phyloP scores from a whole-genome alignment of 2,888 invertebrate species.

The Caenorhabditis sp. region DNA sequence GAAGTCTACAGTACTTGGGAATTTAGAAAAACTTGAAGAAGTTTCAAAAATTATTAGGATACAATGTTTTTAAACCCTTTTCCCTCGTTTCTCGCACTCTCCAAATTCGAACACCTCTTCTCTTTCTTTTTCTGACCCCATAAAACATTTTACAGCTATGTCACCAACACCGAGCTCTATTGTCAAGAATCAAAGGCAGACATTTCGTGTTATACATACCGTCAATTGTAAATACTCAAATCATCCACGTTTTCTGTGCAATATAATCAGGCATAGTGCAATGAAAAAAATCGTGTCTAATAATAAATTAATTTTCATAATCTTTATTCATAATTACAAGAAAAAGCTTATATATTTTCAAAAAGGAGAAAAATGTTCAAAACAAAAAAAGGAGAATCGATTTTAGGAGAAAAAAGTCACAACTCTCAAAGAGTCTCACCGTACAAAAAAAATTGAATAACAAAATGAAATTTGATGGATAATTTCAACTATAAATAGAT shows the following conservation, averaged over 20 bases:
- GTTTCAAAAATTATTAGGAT: too few relatives aligned
- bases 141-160: constrained; percentile 53
- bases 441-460: constrained; percentile 15
- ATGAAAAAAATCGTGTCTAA: neutral
- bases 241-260: neutral
- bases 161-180: constrained; percentile 69
- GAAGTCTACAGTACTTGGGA: too few relatives aligned
- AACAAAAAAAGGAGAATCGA: neutral
- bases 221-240: constrained; percentile 54
- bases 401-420: constrained; percentile 14
- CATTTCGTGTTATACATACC: constrained; percentile 67
- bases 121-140: neutral
- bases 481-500: neutral
- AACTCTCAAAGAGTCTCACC: constrained; percentile 37
- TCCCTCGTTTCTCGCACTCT: too few relatives aligned
- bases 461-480: neutral
- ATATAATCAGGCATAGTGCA: constrained; percentile 1
- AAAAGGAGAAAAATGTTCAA: constrained; percentile 37
- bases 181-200: constrained; percentile 66
- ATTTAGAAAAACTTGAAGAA: too few relatives aligned
- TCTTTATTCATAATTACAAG: neutral
- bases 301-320: constrained; percentile 2
- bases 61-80: too few relatives aligned
- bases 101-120: too few relatives aligned
- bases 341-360: constrained; percentile 1